Base-by-base conservation (phyloP, 2,797 vertebrate species). In the Loriculus beryllinus region DNA sequence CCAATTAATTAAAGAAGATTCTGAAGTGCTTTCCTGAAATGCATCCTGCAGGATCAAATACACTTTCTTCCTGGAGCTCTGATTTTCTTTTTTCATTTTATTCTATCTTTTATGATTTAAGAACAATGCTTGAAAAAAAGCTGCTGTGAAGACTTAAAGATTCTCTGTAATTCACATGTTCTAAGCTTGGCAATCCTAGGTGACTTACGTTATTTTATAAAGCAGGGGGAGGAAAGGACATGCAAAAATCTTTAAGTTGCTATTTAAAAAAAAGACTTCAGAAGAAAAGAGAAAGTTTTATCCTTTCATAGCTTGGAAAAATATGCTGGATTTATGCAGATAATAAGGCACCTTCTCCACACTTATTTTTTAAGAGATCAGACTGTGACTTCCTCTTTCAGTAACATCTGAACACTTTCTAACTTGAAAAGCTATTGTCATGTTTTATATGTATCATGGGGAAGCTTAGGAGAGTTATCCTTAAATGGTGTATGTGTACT, bases 151-250 rank as follows among this genome's bases (percentile, higher is more conserved):
- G 91, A 80, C 80, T 65, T 76, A 64, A 74, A 70, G 45, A 74
- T 88, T 35, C 51, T 93, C 84, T 87, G 14, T 70, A 92, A 81
- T 81, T 90, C 83, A 56, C 54, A 33, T 85, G 51, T 93, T 94
- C 85, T 85, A 92, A 96, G 90, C 86, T 93, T 89, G 59, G 88
- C 68, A 72, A 31, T 90, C 69, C 52, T 76, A 49, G 84, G 75
- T 65, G 62, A 56, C 43, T 84, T 87, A 62, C 11, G 20, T 87
- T 93, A 51, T 88, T 91, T 85, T 25, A 86, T 82, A 91, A 97
- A 87, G 67, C 71, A 78, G 56, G 29, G 21, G 33, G 76, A 93
- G 72, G 51, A 92, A 94, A 86, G 62, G 70, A 83, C 80, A 48
- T 75, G 69, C 21, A 81, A 71, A 83, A 82, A 57, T 71, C 54